Percentiles rank a stretch among this genome's conserved stretches.
Evolutionary conservation across 2,888 invertebrate genomes (phyloP).

Genomic region (Drosophila buzzatii): DNA sequence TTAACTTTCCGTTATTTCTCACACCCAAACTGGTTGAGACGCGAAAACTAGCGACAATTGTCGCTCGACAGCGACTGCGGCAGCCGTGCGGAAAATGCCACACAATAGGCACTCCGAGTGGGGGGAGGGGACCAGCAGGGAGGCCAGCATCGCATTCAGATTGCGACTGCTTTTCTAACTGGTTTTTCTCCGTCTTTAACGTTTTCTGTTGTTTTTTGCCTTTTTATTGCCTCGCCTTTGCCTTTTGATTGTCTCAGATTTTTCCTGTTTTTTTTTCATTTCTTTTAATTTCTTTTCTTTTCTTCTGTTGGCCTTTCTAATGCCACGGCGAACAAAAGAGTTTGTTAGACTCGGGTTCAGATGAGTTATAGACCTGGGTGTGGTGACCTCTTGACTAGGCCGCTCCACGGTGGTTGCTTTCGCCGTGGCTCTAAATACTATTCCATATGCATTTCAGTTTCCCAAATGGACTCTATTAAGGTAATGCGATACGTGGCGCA

Average conservation of each 20-base stretch:
- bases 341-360: slow-evolving; percentile 39
- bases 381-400: slow-evolving; percentile 60
- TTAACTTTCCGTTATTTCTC: slow-evolving; percentile 68
- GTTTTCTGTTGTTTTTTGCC: slow-evolving; percentile 30
- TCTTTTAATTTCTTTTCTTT: slow-evolving; percentile 25
- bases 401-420: slow-evolving; percentile 49
- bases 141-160: slow-evolving; percentile 59
- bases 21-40: slow-evolving; percentile 67
- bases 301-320: slow-evolving; percentile 28
- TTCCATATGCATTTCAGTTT: slow-evolving; percentile 50
- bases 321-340: slow-evolving; percentile 60
- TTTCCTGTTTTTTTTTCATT: slow-evolving; percentile 54
- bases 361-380: slow-evolving; percentile 65
- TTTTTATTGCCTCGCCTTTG: slow-evolving; percentile 59
- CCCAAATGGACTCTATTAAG: slow-evolving; percentile 60
- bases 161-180: slow-evolving; percentile 59
- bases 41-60: slow-evolving; percentile 73
- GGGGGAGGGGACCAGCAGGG: background rate
- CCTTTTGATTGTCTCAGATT: slow-evolving; percentile 59
- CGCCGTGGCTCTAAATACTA: slow-evolving; percentile 14
- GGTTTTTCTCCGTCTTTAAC: slow-evolving; percentile 45
- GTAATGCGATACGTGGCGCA: slow-evolving; percentile 62
- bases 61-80: slow-evolving; percentile 20
- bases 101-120: slow-evolving; percentile 46
- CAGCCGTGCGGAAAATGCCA: slow-evolving; percentile 64